Conservation (phyloP, 2,888 invertebrate genomes). For the Platycnemis pennipes region DNA sequence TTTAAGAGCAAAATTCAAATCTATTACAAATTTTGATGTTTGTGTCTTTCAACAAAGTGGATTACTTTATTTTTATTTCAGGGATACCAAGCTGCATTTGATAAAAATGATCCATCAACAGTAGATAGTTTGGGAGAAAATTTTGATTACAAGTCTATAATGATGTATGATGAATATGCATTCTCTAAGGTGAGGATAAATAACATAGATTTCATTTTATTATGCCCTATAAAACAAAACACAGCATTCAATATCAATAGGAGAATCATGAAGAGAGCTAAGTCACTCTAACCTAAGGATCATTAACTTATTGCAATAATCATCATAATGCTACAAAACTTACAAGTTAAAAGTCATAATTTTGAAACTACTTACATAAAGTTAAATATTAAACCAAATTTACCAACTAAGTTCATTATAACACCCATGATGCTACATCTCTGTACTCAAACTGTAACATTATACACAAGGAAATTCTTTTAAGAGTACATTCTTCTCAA, state of each 20-base stretch:
- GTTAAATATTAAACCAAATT: background rate
- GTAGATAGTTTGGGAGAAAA: constrained; percentile 75
- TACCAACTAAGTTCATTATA: background rate
- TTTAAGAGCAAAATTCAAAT: too few relatives aligned
- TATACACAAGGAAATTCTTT: background rate
- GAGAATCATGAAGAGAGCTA: too few relatives aligned
- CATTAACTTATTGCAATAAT: too few relatives aligned
- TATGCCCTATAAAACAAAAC: too few relatives aligned
- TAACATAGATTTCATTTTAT: background rate
- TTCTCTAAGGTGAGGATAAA: constrained; percentile 77
- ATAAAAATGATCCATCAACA: constrained; percentile 71
- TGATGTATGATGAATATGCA: constrained; percentile 79
- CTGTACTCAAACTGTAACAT: background rate
- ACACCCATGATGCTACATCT: background rate
- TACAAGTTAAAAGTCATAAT: too few relatives aligned
- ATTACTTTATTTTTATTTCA: constrained; percentile 70
- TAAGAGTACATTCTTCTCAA: background rate
- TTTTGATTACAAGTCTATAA: constrained; percentile 79
- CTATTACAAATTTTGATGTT: too few relatives aligned
- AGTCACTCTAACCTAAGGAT: too few relatives aligned
- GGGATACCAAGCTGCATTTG: constrained; percentile 74
- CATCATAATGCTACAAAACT: too few relatives aligned
- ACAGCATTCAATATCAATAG: too few relatives aligned
- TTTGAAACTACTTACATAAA: too few relatives aligned
- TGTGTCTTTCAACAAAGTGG: too few relatives aligned